Percentiles rank a stretch among this genome's conserved stretches.
Conservation (phyloP, 2,113 vertebrate genomes). For the Polyodon spathula region DNA sequence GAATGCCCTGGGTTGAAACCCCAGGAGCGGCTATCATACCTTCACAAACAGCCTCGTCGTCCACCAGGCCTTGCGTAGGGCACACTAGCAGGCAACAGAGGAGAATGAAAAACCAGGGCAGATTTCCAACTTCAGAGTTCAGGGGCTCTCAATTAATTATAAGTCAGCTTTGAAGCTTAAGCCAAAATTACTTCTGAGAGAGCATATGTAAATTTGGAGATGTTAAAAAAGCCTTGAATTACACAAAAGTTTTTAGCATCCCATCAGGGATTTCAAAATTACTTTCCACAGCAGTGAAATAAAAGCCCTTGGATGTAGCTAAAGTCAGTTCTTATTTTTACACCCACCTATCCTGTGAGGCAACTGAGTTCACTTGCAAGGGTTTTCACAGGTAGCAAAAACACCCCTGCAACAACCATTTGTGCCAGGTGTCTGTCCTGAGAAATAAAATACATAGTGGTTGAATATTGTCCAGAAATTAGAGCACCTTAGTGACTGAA, state of each 20-base stretch:
- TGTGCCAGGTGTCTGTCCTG: too few relatives aligned
- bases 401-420: too few relatives aligned
- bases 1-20: neutral
- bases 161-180: neutral
- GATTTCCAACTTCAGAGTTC: too few relatives aligned
- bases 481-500: too few relatives aligned
- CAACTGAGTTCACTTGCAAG: too few relatives aligned
- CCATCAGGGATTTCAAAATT: neutral
- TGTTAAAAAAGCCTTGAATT: neutral
- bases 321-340: neutral
- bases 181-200: neutral
- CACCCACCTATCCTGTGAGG: too few relatives aligned
- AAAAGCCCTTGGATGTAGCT: neutral
- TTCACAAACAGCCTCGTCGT: neutral
- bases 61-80: neutral
- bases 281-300: neutral
- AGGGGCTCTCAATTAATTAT: neutral
- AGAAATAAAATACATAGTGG: too few relatives aligned
- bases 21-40: neutral
- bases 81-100: neutral
- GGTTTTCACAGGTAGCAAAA: too few relatives aligned
- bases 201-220: neutral
- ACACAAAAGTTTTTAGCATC: neutral
- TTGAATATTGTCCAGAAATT: too few relatives aligned
- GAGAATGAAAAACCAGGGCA: neutral